Base-by-base conservation (phyloP, 2,888 invertebrate genomes). In the Plusia festucae region DNA sequence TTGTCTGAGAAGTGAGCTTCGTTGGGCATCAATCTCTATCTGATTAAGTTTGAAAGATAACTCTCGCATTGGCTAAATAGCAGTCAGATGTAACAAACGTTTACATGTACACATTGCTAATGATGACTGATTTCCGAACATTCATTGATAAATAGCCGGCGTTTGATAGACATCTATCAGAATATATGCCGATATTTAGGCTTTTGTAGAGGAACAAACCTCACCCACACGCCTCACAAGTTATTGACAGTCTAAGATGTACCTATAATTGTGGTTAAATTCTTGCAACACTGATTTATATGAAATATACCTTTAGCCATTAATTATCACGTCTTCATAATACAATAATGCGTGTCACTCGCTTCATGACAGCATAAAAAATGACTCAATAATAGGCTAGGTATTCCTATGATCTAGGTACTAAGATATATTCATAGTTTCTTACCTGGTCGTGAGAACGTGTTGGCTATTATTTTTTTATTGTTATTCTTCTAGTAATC, bases 401-500 rank as follows among this genome's bases (percentile, higher is more conserved):
- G 55, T 52, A 60, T 15, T 13, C 40, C 13, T 56, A 22, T 53
- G 20, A 32, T 57, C 32, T 24, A 59, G 15, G 13, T 30, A 56
- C 20, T 44, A 27, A 9, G 32, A 57, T 53, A 62, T 62, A 60
- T 73, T 69, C 46, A 57, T 64, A 53, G 22, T 65, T 81, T 73
- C 61, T 64, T 60, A 66, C 27, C 4, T 22, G n/a, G 4, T 30
- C 57, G 61, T 71, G 71, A 69, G 71, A 81, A 68, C 40, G 55
- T 57, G 64, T 65, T 15, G 49, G 52, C 51, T 30, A 66, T 73
- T 67, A 30, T 53, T 60, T 65, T 67, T 74, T 69, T 60, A 62
- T 67, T 81, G 70, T 74, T 49, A 49, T 68, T 68, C 49, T 63
- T 66, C 24, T 15, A 46, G 63, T 62, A 65, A 61, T 68, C 68